These are phyloP conservation scores for Arbacia lixula DNA, from an alignment of 53 echinoderm and acorn worm species.

Conservation along the genomic window DNA sequence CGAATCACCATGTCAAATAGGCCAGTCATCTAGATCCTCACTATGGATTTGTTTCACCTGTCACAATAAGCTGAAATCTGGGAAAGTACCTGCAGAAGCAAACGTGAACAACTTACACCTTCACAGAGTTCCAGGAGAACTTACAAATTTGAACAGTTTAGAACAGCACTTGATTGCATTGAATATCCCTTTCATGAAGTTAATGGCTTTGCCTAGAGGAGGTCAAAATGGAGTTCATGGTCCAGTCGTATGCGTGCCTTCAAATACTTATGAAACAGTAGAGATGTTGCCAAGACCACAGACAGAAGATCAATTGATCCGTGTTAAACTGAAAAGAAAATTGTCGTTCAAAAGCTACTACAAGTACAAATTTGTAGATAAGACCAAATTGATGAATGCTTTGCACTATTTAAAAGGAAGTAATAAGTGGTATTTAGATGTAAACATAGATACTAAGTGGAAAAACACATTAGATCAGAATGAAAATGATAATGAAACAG, in stretches of 20 bases:
- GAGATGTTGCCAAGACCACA: slow-evolving; percentile 36
- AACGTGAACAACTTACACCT: slow-evolving; percentile 39
- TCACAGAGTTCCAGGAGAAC: background rate
- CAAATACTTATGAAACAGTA: slow-evolving; percentile 44
- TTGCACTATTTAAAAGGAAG: slow-evolving; percentile 55
- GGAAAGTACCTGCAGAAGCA: no score
- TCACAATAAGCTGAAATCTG: no score
- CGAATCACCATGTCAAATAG: background rate
- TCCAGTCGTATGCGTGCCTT: slow-evolving; percentile 62
- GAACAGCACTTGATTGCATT: slow-evolving; percentile 59
- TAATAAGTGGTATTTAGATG: slow-evolving; percentile 53
- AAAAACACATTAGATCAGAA: slow-evolving; percentile 30
- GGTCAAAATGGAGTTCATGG: slow-evolving; percentile 57
- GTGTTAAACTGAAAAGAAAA: slow-evolving; percentile 70
- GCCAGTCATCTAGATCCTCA: slow-evolving; percentile 18
- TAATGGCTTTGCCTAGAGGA: slow-evolving; percentile 61
- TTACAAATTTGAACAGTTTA: slow-evolving; percentile 37
- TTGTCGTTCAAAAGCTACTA: slow-evolving; percentile 66
- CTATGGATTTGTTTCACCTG: no score
- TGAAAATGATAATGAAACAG: slow-evolving; percentile 45
- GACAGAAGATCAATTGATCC: slow-evolving; percentile 61
- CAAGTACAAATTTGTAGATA: slow-evolving; percentile 62
- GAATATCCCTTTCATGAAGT: slow-evolving; percentile 67
- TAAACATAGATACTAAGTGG: slow-evolving; percentile 47
- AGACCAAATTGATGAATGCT: slow-evolving; percentile 55